Base-by-base conservation (phyloP, 2,888 invertebrate genomes). In the Yponomeuta plumbellus region DNA sequence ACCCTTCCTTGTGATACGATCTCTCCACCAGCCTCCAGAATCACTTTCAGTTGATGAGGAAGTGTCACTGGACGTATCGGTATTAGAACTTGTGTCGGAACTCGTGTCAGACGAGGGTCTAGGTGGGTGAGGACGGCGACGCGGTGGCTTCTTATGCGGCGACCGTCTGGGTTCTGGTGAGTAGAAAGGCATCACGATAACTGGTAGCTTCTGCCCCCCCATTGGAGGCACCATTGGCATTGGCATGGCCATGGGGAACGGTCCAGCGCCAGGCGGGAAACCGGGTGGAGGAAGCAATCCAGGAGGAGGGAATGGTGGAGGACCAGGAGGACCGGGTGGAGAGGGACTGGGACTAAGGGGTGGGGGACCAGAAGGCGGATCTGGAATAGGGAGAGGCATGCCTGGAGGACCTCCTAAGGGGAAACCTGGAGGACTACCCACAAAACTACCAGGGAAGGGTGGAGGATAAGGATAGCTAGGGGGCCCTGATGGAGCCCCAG, bases 101-200 rank as follows among this genome's bases (percentile, higher is more conserved):
- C 52, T 64, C n/a, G 13, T 26, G 11, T 64, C 64, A n/a, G 34
- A 52, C 17, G 2, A 0, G 17, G 17, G 17, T 13, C 44, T 13
- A 5, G 44, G 17, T 17, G 44, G 44, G 8, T 5, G 22, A 13
- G 69, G 58, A 22, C 57, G n/a, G n/a, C 66, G 61, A 23, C 62
- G 34, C 5, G 10, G 56, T 57, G 70, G 52, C 65, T 76, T 79
- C 68, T 80, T 62, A 73, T 67, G 22, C 8, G 17, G 3, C n/a
- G n/a, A 21, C 20, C 22, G 11, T 13, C 21, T 61, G 8, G 52
- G 26, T 34, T 88, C 88, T 21, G 84, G 89, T 0, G 87, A 84
- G 69, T 90, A 90, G 68, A 88, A 87, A 0, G 90, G 90, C 90
- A 90, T 90, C 0, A 90, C 90, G 20, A 90, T 86, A 1, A 90